Base-by-base conservation (phyloP, 2,888 invertebrate species). In the Phalera bucephala region DNA sequence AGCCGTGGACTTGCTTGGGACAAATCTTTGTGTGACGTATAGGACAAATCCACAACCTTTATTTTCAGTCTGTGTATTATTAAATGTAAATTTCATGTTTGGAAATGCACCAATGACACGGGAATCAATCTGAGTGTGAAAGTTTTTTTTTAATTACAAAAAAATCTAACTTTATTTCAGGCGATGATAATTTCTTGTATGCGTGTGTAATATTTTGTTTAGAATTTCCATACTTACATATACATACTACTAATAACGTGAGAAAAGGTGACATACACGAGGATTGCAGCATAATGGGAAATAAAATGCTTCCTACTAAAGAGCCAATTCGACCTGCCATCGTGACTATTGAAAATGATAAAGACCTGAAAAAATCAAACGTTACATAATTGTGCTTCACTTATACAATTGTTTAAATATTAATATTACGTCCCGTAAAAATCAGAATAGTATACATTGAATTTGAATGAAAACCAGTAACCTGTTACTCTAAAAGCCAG, bases 181-280 rank as follows among this genome's bases (percentile, higher is more conserved):
- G n/a, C n/a, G n/a, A n/a, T n/a, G n/a, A n/a, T n/a, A n/a, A n/a
- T n/a, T n/a, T n/a, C n/a, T n/a, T n/a, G n/a, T n/a, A n/a, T n/a
- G n/a, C n/a, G n/a, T n/a, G n/a, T n/a, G n/a, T n/a, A n/a, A n/a
- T n/a, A n/a, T n/a, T n/a, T n/a, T n/a, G n/a, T n/a, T n/a, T n/a
- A n/a, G n/a, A n/a, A n/a, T n/a, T 25, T 6, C 1, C 28, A 37
- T 44, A 69, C 68, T 65, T 58, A 78, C 78, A 49, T 20, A 72
- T 32, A 9, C 66, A 57, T n/a, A 72, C 45, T 23, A 50, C 43
- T 1, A 71, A 55, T n/a, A 73, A 44, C 0, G 59, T 50, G 5
- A 72, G 25, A 38, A 80, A 80, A 1, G 78, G 76, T 1, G 62
- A 61, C 73, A 77, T 74, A 30, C 79, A 80, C 1, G 73, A 72